phyloP scores from a whole-genome alignment of 2,113 vertebrate species.

The Sinocyclocheilus grahami region DNA sequence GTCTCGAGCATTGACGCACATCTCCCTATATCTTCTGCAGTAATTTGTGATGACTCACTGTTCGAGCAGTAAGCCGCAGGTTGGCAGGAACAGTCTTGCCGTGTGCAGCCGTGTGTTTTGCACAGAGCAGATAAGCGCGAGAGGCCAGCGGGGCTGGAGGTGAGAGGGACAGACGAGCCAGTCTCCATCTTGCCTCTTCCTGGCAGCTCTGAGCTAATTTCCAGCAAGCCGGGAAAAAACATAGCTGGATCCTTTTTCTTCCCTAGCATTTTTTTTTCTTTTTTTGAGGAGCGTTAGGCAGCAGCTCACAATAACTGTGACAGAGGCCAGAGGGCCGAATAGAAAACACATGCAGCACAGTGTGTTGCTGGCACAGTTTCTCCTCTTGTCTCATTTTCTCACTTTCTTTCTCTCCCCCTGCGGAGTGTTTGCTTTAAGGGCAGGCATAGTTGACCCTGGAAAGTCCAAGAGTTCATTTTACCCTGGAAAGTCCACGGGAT shows the following conservation, averaged over 20 bases:
- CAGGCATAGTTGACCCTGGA: constrained; percentile 47
- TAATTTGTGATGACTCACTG: background rate
- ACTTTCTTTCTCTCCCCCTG: constrained; percentile 33
- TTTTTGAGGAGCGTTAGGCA: constrained; percentile 66
- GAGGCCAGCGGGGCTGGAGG: constrained; percentile 51
- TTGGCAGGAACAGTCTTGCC: constrained; percentile 8
- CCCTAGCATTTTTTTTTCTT: constrained; percentile 3
- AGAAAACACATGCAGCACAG: constrained; percentile 78
- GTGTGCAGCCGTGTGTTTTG: background rate
- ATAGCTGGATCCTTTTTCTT: constrained; percentile 82
- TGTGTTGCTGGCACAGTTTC: constrained; percentile 62
- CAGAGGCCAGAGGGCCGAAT: constrained; percentile 72
- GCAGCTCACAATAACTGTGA: constrained; percentile 60
- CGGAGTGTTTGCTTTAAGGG: constrained; percentile 40
- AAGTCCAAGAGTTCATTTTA: constrained; percentile 46
- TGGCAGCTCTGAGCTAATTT: constrained; percentile 99
- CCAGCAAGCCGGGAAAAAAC: constrained; percentile 88
- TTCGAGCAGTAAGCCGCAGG: background rate
- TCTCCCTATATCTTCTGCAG: background rate
- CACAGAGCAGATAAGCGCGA: background rate
- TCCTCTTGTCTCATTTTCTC: constrained; percentile 57
- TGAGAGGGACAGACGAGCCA: constrained; percentile 65
- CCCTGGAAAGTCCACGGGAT: constrained; percentile 34
- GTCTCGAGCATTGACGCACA: no score
- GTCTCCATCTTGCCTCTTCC: constrained; percentile 92